phyloP scores from a whole-genome alignment of 1,140 invertebrate species.

The Bactericera cockerelli region DNA sequence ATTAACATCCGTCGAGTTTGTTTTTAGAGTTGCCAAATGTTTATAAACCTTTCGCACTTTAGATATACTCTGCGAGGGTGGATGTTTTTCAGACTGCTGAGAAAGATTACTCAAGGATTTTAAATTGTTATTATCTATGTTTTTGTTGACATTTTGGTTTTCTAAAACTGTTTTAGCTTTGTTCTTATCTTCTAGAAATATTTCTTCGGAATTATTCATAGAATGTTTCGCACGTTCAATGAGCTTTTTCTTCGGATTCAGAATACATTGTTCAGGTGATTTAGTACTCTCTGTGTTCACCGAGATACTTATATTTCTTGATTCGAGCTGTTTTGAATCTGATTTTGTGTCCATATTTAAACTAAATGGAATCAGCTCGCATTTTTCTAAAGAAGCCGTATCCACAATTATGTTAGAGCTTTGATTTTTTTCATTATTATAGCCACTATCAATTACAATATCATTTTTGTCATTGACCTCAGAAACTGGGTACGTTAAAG shows the following conservation, averaged over 20 bases:
- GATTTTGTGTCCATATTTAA: too few species aligned
- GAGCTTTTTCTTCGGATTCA: background rate
- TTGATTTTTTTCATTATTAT: background rate
- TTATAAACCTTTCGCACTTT: background rate
- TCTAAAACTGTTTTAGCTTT: background rate
- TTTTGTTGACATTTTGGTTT: background rate
- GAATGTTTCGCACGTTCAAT: conserved; percentile 7
- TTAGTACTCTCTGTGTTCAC: background rate
- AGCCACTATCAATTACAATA: conserved; percentile 4
- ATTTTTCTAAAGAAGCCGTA: too few species aligned
- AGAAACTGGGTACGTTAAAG: background rate
- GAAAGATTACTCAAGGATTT: background rate
- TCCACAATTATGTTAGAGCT: too few species aligned
- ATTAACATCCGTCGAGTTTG: background rate
- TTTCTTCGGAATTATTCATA: background rate
- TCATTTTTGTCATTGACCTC: background rate
- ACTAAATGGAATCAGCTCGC: too few species aligned
- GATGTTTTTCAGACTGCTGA: background rate
- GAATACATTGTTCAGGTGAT: background rate
- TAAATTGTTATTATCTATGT: background rate
- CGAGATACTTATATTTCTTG: too few species aligned
- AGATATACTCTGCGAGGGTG: background rate
- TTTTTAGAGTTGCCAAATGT: background rate
- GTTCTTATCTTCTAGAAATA: background rate
- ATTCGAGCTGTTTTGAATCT: too few species aligned